phyloP scores from a whole-genome alignment of 2,797 vertebrate species.

The Tenualosa thibaudeaui region DNA sequence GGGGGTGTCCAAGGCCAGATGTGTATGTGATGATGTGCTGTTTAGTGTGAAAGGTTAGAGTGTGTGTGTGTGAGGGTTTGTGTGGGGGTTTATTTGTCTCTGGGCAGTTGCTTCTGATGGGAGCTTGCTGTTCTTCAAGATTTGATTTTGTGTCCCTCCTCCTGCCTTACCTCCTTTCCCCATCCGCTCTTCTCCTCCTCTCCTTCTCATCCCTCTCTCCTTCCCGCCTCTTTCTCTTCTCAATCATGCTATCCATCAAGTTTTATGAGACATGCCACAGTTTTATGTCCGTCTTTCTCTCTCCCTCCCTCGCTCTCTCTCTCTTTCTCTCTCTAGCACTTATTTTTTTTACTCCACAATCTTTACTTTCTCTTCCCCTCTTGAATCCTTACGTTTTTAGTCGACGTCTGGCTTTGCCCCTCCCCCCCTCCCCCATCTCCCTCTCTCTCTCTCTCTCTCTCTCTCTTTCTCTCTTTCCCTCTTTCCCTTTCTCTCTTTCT shows the following conservation, averaged over 20 bases:
- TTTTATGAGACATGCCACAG: background rate
- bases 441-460: background rate
- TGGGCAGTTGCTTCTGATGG: background rate
- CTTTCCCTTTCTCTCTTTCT: background rate
- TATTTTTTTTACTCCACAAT: background rate
- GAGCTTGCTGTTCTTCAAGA: background rate
- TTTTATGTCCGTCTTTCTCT: constrained; percentile 21
- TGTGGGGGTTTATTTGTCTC: background rate
- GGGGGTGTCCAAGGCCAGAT: too few species aligned
- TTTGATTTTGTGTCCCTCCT: background rate
- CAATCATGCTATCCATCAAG: constrained; percentile 21
- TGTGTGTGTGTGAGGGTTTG: background rate
- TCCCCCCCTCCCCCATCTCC: background rate
- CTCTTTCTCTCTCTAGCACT: background rate
- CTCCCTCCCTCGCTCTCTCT: background rate
- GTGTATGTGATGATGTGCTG: background rate
- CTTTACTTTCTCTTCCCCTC: background rate
- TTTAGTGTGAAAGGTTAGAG: background rate
- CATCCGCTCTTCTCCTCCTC: background rate
- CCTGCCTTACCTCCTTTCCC: background rate
- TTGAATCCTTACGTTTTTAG: background rate
- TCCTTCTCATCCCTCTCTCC: background rate
- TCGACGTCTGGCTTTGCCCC: background rate
- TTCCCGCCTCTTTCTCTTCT: constrained; percentile 1
- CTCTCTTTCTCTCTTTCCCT: background rate